Evolutionary conservation across 2,113 vertebrate genomes (phyloP), one percentile per base, ranked within the genome.

Genomic region (Notothenia rossii): DNA sequence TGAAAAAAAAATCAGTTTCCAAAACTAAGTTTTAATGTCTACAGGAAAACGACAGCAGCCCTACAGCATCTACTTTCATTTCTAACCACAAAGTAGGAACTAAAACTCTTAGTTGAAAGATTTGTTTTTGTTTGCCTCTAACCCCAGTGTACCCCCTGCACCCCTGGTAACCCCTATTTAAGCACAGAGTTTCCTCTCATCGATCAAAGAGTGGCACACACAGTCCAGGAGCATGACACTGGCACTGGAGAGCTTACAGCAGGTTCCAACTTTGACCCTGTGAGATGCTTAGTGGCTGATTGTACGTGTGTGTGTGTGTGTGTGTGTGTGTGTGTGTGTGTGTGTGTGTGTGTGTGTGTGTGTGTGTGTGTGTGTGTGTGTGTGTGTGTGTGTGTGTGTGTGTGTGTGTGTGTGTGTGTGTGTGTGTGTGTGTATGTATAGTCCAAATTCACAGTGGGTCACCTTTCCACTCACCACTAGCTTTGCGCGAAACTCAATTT

Each of bases 91-190:
- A 58, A 60, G 64, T 73, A 15, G 36, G 56, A 54, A 83, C 76
- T 82, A 88, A 87, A 86, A 90, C 79, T 68, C 84, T 83, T 90
- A 88, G 85, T 63, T 50, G 61, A 86, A 83, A 86, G 61, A 81
- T 81, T 86, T 88, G 85, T 87, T 90, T 74, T 86, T 88, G 79
- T 90, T 93, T 89, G 75, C 81, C 43, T 90, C 66, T 81, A 82
- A 84, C 85, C 87, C 73, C 53, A 22, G 51, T 49, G 77, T 78
- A 75, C 77, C 70, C 69, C 81, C 46, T 2, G 40, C 72, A 87
- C 92, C 85, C 81, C 66, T 33, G 74, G 85, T 93, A 93, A 95
- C 94, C 93, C 81, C 90, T 86, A 91, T 94, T 94, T 93, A 91
- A 86, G 84, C 67, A 75, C 81, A 2, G 56, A 82, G 79, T 87